Base-by-base conservation (phyloP, 2,888 invertebrate species). In the Peribatodes rhomboidaria region DNA sequence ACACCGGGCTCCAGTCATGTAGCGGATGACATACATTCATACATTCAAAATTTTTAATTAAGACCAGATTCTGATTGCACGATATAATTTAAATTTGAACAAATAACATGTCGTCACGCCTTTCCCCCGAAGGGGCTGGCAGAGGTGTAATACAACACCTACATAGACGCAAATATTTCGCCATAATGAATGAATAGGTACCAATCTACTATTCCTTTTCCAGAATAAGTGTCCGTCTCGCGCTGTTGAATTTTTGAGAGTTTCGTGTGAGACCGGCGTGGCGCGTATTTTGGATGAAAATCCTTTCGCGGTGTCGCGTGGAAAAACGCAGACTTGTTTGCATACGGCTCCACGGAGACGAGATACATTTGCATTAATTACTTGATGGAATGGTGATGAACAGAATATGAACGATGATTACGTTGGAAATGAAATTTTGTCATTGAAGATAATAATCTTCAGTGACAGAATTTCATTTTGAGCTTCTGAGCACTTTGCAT, bases 191-290 rank as follows among this genome's bases (percentile, higher is more conserved):
- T 14, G 7, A 6, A 39, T 14, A 3, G 6, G 3, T 39, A 41
- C 41, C 16, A 16, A 22, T 22, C 0, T n/a, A 37, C 13, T 13
- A 52, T 37, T 11, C 8, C 31, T 35, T 52, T 20, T 61, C 20
- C 82, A 82, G 88, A 90, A 88, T 88, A 86, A 55, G 73, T 74
- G 68, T 68, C 72, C 64, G 75, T 73, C 74, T 76, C 78, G 79
- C 78, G 75, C 83, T 84, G 88, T 82, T 88, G 89, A 88, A 90
- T 90, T 88, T 90, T 90, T 87, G 89, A 90, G 88, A 69, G 85
- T 81, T 77, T 77, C 85, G 81, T 85, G 81, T 85, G 87, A 86
- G 84, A 79, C 84, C 64, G 67, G 52, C 77, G 83, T 82, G 68
- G 49, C 77, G 83, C 82, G 82, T 85, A 85, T 88, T 88, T 86